A percentile compares a stretch with the other conserved stretches of the same genome.
Conservation (phyloP, 1,140 invertebrate genomes). For the Drosophila novamexicana region DNA sequence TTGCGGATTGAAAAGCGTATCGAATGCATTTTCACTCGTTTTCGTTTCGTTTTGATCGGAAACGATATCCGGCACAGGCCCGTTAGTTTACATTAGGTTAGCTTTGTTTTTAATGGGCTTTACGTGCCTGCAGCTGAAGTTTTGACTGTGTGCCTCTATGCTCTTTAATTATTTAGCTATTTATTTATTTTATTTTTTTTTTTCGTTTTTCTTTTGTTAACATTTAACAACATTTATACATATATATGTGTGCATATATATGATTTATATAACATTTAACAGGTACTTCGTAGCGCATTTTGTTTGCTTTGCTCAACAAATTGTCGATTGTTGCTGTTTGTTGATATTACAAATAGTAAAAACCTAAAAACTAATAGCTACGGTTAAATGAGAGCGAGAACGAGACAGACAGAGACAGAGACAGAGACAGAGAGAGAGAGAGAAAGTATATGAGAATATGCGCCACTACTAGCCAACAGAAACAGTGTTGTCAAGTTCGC, state of each 20-base stretch:
- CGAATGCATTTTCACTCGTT: no score
- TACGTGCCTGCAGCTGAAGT: constrained; percentile 23
- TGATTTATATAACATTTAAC: constrained; percentile 36
- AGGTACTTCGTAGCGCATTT: constrained; percentile 59
- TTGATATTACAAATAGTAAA: constrained; percentile 5
- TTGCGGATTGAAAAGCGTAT: no score
- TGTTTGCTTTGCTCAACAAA: constrained; percentile 43
- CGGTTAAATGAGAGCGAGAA: constrained; percentile 25
- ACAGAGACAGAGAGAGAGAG: background rate
- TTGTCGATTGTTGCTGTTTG: constrained; percentile 23
- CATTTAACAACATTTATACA: constrained; percentile 45
- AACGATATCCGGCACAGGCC: no score
- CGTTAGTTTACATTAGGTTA: constrained; percentile 3
- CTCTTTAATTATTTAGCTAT: constrained; percentile 12
- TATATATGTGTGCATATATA: constrained; percentile 23
- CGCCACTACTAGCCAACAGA: constrained; percentile 38
- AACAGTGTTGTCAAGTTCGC: background rate
- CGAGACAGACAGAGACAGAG: background rate
- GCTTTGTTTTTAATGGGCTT: constrained; percentile 1
- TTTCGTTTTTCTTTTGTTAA: constrained; percentile 25
- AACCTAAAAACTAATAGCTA: constrained; percentile 47
- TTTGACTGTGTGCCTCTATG: constrained; percentile 16
- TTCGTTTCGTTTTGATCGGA: no score
- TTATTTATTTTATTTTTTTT: background rate
- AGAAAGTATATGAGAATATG: constrained; percentile 24